Conservation (phyloP, 2,113 vertebrate species). For the Lagopus muta region DNA sequence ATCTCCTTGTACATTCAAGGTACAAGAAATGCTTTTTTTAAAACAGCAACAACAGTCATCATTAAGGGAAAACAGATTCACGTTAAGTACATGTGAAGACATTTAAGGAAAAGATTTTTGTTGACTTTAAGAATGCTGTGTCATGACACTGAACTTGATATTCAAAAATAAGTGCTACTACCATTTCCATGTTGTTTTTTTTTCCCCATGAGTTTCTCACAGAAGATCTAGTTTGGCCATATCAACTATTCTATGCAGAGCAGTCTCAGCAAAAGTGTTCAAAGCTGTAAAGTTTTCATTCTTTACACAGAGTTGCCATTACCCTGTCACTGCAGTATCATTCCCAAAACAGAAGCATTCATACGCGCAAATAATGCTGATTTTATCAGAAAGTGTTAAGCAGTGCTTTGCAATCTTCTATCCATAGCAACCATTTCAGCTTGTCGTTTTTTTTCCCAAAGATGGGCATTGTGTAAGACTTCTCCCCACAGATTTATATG, state of each 20-base stretch:
- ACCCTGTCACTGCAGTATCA: background rate
- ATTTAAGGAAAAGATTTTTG: background rate
- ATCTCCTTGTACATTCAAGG: background rate
- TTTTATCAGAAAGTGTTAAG: background rate
- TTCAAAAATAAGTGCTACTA: background rate
- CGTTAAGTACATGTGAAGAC: background rate
- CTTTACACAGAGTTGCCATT: background rate
- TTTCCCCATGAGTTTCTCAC: background rate
- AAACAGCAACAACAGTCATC: background rate
- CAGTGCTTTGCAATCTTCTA: background rate
- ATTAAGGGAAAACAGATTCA: background rate
- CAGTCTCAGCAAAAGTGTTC: background rate
- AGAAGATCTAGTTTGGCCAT: background rate
- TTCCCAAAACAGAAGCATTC: background rate
- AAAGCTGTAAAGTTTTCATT: background rate
- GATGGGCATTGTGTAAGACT: background rate
- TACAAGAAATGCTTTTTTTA: background rate
- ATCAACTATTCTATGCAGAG: background rate
- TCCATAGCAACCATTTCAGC: accelerated
- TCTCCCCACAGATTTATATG: background rate
- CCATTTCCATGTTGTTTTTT: background rate
- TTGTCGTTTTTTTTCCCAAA: background rate
- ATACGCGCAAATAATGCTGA: background rate
- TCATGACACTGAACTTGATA: background rate
- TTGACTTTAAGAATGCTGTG: background rate